These are phyloP conservation scores for Acanthurus leucopareius DNA, from an alignment of 2,797 vertebrate species.

Conservation along the genomic window DNA sequence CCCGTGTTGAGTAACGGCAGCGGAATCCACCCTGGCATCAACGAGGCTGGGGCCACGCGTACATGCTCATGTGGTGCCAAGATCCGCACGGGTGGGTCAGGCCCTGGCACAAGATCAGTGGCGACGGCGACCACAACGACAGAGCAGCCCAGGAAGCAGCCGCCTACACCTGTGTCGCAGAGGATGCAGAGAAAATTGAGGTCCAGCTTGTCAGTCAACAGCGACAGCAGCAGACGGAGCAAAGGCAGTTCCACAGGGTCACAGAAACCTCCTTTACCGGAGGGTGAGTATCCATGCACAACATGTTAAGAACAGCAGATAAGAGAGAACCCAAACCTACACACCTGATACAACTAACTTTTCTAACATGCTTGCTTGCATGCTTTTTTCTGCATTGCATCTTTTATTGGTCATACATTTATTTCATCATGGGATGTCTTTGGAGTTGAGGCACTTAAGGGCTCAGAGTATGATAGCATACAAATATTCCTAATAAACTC, in stretches of 20 bases:
- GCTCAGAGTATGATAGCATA: too few relatives aligned
- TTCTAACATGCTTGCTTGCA: conserved; percentile 21
- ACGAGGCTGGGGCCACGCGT: conserved; percentile 76
- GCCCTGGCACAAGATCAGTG: conserved; percentile 6
- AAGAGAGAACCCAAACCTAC: not conserved
- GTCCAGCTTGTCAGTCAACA: conserved; percentile 96
- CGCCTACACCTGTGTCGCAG: conserved; percentile 90
- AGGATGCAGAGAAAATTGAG: conserved; percentile 95
- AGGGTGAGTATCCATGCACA: conserved; percentile 87
- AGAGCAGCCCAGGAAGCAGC: conserved; percentile 86
- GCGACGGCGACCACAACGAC: conserved; percentile 28
- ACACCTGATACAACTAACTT: conserved; percentile 37
- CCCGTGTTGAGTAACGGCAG: conserved; percentile 83
- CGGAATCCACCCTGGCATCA: conserved; percentile 81
- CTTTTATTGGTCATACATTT: conserved; percentile 6
- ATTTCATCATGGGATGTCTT: not conserved
- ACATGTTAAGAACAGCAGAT: not conserved
- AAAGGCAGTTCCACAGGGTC: conserved; percentile 92
- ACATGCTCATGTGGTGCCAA: conserved; percentile 81
- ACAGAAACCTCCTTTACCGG: conserved; percentile 92
- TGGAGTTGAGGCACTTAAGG: not conserved
- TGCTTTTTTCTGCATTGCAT: conserved; percentile 28
- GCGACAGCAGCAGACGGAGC: conserved; percentile 92
- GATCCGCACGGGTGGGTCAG: conserved; percentile 52
- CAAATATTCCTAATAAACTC: too few relatives aligned